Base-by-base conservation (phyloP, 2,797 vertebrate genomes). In the Brotula barbata region DNA sequence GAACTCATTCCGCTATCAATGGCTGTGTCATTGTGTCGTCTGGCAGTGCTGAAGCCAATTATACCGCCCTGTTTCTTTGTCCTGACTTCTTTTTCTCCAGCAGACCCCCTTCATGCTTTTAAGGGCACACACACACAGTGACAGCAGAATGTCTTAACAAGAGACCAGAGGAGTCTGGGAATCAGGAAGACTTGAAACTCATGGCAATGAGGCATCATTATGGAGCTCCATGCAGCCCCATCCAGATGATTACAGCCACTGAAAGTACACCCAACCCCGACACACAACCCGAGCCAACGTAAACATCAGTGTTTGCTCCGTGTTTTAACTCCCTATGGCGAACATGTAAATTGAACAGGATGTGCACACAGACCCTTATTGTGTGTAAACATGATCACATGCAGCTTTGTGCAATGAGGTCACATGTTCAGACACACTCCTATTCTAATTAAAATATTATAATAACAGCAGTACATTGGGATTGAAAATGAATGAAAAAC, bases 1-100 rank as follows among this genome's bases (percentile, higher is more conserved):
- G 81, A 83, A 85, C 82, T 84, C 77, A 85, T 81, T 87, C 80
- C 71, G 56, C 71, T 75, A 85, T 88, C 85, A 89, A 81, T 84
- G 77, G 75, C 79, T 55, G 33, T 82, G 82, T 84, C 88, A 89
- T 83, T 84, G 85, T 89, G 87, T 83, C 56, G 74, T 84, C 87
- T 85, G 84, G 83, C 80, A 71, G 68, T 12, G 64, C 78, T 65
- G 59, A 73, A 84, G 82, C 85, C 86, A 89, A 87, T 89, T 88
- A 90, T 70, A 70, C 80, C 70, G 72, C 78, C 71, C 72, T 53
- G 64, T 73, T 64, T 64, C 78, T 85, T 87, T 85, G 80, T 83
- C 75, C 73, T 49, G 68, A 73, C 34, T 43, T 63, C 34, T 57
- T 71, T 85, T 80, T 75, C 64, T 77, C 47, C 68, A 48, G 58